Base-by-base conservation (phyloP, 1,140 invertebrate genomes). In the Manduca sexta region DNA sequence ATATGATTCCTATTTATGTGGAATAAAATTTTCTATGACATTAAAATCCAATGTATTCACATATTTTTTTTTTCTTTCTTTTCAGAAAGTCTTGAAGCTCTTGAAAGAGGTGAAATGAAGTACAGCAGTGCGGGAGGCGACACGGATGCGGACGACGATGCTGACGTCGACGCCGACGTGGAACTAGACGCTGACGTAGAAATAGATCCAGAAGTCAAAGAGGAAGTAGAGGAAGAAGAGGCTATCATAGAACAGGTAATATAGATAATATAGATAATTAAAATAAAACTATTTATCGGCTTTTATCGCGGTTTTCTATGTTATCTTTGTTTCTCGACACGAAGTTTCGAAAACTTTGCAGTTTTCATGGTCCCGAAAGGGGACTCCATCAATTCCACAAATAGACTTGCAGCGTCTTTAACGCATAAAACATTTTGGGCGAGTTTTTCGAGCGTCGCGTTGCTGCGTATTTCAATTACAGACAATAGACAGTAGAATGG, bases 91-190 rank as follows among this genome's bases (percentile, higher is more conserved):
- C 69, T 96, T 58, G 94, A 95, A 66, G 87, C 92, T 0, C 65
- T 96, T 10, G 94, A 96, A 76, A 87, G 93, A 2, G 94, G 95
- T 0, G 94, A 96, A 72, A 92, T 96, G 91, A 95, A 95, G 62
- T 93, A 92, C 60, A 89, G 88, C 40, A 80, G 84, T 2, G 84
- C 86, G 8, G 86, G 85, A 0, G 88, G 88, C 39, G 89, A 78
- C 50, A 69, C 64, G 42, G 80, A 81, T 14, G 73, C 54, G 1
- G 79, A 90, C 41, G 74, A 75, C 39, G 88, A 86, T 3, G 71
- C 47, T 1, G 88, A 90, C 30, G 86, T 76, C 0, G 88, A 87
- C 41, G 72, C 68, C 2, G 86, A 89, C 18, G 77, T 63, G 0
- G 87, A 81, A 14, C 50, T 77, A 1, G 88, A 88, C 41, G 71